A percentile compares a stretch with the other conserved stretches of the same genome.
Evolutionary conservation across 2,888 invertebrate species (phyloP).

Genomic region (Leistus spinibarbis): DNA sequence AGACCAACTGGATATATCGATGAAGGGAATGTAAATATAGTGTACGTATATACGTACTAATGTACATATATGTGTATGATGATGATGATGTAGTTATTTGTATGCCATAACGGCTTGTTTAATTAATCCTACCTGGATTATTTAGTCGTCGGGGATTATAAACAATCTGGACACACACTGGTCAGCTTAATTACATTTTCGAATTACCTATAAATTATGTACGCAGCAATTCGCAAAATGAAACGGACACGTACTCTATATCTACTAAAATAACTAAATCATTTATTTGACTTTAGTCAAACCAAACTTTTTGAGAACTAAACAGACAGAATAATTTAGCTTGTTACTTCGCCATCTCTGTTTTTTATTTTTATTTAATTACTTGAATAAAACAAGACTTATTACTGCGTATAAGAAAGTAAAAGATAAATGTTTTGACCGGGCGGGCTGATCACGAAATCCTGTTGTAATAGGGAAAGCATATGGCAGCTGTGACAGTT

Average conservation of each 20-base stretch:
- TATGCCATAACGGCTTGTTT: neutral
- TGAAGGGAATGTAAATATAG: too few relatives aligned
- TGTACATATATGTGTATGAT: too few relatives aligned
- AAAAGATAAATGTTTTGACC: neutral
- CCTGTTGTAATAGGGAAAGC: neutral
- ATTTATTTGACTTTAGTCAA: too few relatives aligned
- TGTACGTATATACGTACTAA: too few relatives aligned
- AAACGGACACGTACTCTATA: neutral
- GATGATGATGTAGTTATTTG: neutral
- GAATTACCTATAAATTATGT: neutral
- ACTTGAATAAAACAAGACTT: neutral
- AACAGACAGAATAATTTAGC: too few relatives aligned
- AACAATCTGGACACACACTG: neutral
- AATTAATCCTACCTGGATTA: neutral
- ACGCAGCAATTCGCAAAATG: neutral
- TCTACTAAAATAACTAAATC: neutral
- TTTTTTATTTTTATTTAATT: too few relatives aligned
- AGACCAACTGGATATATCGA: too few relatives aligned
- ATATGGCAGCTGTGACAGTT: neutral
- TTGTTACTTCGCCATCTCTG: too few relatives aligned
- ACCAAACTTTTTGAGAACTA: too few relatives aligned
- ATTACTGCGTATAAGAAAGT: too few relatives aligned
- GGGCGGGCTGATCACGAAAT: neutral
- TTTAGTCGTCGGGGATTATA: neutral
- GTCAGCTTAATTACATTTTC: neutral